Base-by-base conservation (phyloP, 1,140 invertebrate genomes). In the Hylyphantes graminicola region DNA sequence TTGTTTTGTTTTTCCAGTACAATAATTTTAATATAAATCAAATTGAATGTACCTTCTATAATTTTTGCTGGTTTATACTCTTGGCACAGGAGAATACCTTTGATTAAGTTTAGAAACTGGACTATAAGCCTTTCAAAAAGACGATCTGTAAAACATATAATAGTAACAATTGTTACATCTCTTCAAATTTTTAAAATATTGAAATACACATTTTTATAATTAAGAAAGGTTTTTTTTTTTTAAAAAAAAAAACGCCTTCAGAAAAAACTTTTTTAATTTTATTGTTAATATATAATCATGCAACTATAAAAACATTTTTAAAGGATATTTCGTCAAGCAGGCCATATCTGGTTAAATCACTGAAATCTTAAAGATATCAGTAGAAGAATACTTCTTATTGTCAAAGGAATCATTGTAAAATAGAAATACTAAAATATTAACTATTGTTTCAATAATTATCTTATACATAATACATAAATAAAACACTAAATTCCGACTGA, bases 41-140 rank as follows among this genome's bases (percentile, higher is more conserved):
- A n/a, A n/a, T n/a, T n/a, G n/a, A n/a, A 83, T 57, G 91, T 70
- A 91, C 91, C 88, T 90, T 92, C 92, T 48, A 90, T 88, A 86
- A 89, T 87, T 89, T 94, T 94, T 0, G 91, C 90, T 68, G 92
- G 89, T 87, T 93, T 94, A 88, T 94, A 96, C 88, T 94, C 93
- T 10, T 92, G 90, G 89, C 94, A 94, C 74, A 94, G 89, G 86
- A 98, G 90, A 85, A 97, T 94, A 0, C 91, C 92, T 89, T 96
- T 97, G 51, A 97, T 93, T 78, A 97, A 91, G 90, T 97, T 97
- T 80, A 98, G 92, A 87, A 94, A 95, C 85, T 96, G 95, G 86
- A 98, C 96, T 61, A 93, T 93, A 89, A 98, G 96, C 88, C 93
- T 91, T 88, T 96, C 95, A 90, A 96, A 97, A 48, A 94, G 89